Conservation (phyloP, 2,113 vertebrate genomes). For the Micronycteris hirsuta region DNA sequence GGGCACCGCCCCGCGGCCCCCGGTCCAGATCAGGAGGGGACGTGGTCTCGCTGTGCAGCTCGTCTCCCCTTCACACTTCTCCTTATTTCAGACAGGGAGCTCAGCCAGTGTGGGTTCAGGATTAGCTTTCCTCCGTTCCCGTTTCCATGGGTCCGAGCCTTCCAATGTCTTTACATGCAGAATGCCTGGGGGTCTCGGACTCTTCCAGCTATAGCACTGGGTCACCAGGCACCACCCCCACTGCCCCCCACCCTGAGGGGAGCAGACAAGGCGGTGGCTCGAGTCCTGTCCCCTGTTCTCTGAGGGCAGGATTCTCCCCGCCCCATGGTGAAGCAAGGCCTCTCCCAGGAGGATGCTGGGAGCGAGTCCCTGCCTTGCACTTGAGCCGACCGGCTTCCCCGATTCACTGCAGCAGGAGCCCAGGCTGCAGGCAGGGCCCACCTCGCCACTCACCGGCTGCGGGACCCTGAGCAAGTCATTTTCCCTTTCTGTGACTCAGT, state of each 20-base stretch:
- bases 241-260: not conserved
- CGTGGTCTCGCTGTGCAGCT: fast-evolving
- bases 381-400: no score
- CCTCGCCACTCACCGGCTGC: not conserved
- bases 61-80: not conserved
- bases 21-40: fast-evolving
- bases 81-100: no score
- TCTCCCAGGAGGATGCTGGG: not conserved
- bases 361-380: fast-evolving
- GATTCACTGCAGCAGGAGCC: not conserved
- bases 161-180: not conserved
- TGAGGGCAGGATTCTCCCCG: not conserved
- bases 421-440: fast-evolving
- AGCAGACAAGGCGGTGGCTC: not conserved
- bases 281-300: not conserved
- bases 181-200: not conserved
- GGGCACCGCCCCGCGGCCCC: not conserved
- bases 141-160: not conserved
- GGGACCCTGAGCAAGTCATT: not conserved
- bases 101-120: not conserved
- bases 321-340: no score
- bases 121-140: not conserved
- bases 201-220: not conserved
- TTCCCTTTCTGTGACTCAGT: not conserved
- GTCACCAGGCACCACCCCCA: not conserved